A percentile compares a stretch with the other conserved stretches of the same genome.
phyloP scores from a whole-genome alignment of 37 sponge, comb jelly and placozoan species.

The Petrosia ficiformis region DNA sequence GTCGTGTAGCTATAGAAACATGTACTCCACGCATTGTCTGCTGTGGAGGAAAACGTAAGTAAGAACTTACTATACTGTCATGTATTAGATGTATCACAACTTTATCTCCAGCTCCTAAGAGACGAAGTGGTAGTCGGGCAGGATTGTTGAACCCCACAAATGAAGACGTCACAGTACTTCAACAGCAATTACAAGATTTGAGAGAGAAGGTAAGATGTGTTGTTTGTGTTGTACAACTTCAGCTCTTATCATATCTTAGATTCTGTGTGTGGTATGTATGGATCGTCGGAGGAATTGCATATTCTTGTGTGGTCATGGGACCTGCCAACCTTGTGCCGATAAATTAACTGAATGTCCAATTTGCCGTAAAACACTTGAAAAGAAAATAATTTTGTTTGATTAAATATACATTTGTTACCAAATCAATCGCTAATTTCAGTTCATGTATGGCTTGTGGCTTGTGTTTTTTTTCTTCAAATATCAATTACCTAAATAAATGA shows the following conservation, averaged over 20 bases:
- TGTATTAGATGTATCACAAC: neutral
- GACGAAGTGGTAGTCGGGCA: constrained; percentile 18
- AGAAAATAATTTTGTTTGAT: constrained; percentile 76
- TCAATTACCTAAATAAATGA: no score
- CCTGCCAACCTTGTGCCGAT: constrained; percentile 88
- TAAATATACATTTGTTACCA: no score
- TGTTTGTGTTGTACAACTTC: neutral
- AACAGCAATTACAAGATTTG: constrained; percentile 76
- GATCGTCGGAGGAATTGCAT: constrained; percentile 85
- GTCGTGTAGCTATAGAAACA: constrained; percentile 45
- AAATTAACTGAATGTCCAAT: constrained; percentile 85
- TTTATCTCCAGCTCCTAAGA: constrained; percentile 33
- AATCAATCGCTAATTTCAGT: no score
- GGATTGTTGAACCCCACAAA: neutral
- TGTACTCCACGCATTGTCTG: constrained; percentile 34
- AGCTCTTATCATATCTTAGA: constrained; percentile 33
- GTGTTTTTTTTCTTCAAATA: no score
- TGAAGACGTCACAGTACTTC: constrained; percentile 27
- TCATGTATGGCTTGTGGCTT: no score
- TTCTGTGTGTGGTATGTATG: constrained; percentile 85
- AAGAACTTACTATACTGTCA: neutral
- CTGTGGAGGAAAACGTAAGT: constrained; percentile 63
- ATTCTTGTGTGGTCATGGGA: constrained; percentile 89
- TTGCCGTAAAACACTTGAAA: constrained; percentile 77
- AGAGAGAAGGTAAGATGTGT: constrained; percentile 68